Conservation (phyloP, 2,113 vertebrate genomes). For the Pogonocichla stellata region DNA sequence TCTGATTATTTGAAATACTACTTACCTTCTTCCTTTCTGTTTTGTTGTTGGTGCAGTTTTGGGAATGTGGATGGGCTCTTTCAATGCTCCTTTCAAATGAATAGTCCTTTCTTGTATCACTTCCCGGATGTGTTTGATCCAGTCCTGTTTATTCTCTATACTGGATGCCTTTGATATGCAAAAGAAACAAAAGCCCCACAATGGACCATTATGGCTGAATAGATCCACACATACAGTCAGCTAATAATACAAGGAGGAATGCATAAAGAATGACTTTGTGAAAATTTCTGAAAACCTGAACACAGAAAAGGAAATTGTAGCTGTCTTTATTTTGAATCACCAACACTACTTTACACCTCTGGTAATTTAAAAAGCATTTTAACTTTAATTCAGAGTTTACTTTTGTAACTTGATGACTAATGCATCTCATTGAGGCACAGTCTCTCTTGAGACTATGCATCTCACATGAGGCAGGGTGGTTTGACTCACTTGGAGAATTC, state of each 20-base stretch:
- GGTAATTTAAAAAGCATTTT: background rate
- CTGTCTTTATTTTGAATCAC: background rate
- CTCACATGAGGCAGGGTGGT: background rate
- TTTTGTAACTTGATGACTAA: background rate
- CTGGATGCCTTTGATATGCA: conserved; percentile 86
- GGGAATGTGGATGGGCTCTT: conserved; percentile 97
- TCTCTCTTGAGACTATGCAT: background rate
- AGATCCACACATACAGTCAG: background rate
- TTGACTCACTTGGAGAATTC: background rate
- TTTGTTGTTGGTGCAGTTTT: conserved; percentile 86
- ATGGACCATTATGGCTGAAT: background rate
- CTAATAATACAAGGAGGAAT: background rate
- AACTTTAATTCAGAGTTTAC: background rate
- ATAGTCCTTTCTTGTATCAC: conserved; percentile 98
- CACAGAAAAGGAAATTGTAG: background rate
- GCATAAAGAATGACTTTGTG: background rate
- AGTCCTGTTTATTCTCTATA: conserved; percentile 99
- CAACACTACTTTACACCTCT: background rate
- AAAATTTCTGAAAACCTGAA: background rate
- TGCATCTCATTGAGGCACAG: background rate
- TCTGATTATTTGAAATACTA: background rate
- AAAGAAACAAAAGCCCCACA: conserved; percentile 25
- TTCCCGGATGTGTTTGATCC: conserved; percentile 99
- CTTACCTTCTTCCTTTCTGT: conserved; percentile 92
- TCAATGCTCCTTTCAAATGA: conserved; percentile 95